phyloP scores from a whole-genome alignment of 2,797 vertebrate genomes.

The Synaphobranchus kaupii region DNA sequence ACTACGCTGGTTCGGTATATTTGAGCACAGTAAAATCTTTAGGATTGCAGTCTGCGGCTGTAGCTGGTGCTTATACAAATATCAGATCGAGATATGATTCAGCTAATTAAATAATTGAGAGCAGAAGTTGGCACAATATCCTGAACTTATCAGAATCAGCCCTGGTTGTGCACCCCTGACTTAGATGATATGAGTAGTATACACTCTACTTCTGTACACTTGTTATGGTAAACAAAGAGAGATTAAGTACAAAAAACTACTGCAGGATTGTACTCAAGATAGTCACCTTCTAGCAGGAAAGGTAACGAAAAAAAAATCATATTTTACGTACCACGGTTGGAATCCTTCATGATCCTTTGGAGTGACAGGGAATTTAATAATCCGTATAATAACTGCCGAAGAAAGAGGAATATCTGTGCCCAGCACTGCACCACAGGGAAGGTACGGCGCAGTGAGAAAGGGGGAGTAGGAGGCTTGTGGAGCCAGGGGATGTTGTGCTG shows the following conservation, averaged over 20 bases:
- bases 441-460: slow-evolving; percentile 56
- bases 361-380: slow-evolving; percentile 59
- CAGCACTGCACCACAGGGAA: slow-evolving; percentile 59
- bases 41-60: too few species aligned
- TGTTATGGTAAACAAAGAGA: neutral
- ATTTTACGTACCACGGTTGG: slow-evolving; percentile 72
- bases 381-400: slow-evolving; percentile 49
- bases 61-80: too few species aligned
- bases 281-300: neutral
- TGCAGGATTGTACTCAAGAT: neutral
- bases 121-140: too few species aligned
- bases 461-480: slow-evolving; percentile 41
- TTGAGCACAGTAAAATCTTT: too few species aligned
- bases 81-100: too few species aligned
- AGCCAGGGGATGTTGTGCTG: slow-evolving; percentile 62
- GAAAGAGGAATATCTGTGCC: slow-evolving; percentile 43
- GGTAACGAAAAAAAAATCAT: slow-evolving; percentile 9
- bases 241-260: too few species aligned
- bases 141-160: neutral
- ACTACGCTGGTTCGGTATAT: too few species aligned
- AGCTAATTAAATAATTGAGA: too few species aligned
- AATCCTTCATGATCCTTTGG: slow-evolving; percentile 58
- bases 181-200: neutral
- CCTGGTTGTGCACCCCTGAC: neutral
- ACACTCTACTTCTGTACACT: neutral